Conservation (phyloP, 2,888 invertebrate species). For the Dicranocentrus wangi region DNA sequence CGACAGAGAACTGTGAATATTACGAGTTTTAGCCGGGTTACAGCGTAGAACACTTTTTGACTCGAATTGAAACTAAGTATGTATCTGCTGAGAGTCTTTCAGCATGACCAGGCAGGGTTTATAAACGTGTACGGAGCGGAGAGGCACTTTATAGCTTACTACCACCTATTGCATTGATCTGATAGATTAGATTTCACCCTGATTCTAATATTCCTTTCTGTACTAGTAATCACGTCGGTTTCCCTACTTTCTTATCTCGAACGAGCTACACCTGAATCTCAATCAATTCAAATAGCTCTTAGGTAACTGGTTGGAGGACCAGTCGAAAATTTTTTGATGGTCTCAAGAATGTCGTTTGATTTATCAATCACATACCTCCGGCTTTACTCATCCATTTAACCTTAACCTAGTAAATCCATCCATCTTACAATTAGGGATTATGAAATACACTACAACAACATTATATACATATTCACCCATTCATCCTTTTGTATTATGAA, state of each 20-base stretch:
- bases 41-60: neutral
- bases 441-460: too few species aligned
- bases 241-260: conserved; percentile 8
- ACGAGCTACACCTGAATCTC: conserved; percentile 24
- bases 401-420: too few species aligned
- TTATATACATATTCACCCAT: too few species aligned
- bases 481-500: too few species aligned
- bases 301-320: conserved; percentile 19
- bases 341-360: conserved; percentile 10
- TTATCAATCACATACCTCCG: neutral
- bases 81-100: too few species aligned
- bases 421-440: neutral
- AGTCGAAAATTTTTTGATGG: neutral
- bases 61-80: neutral
- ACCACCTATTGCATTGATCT: too few species aligned
- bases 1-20: neutral
- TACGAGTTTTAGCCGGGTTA: conserved; percentile 15
- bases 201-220: neutral
- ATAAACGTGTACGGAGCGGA: too few species aligned
- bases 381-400: neutral
- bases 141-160: too few species aligned
- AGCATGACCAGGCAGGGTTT: too few species aligned
- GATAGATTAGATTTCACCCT: too few species aligned
- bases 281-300: conserved; percentile 27
- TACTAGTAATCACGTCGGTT: neutral